A percentile compares a stretch with the other conserved stretches of the same genome.
Conservation (phyloP, 2,888 invertebrate species). For the Allolobophora icterica region DNA sequence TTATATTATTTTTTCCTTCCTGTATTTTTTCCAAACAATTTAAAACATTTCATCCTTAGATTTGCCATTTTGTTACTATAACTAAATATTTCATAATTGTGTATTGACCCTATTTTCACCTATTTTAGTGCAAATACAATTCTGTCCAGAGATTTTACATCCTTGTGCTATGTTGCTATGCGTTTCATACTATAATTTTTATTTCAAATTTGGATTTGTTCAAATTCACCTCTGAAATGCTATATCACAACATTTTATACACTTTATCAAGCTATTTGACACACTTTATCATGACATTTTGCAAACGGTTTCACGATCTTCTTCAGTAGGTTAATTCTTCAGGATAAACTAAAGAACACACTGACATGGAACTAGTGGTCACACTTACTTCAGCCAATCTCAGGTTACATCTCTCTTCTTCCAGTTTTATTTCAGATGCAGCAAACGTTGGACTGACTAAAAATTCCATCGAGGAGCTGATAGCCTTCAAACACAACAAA, state of each 20-base stretch:
- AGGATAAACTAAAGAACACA: no score
- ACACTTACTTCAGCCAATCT: conserved; percentile 18
- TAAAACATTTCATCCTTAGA: background rate
- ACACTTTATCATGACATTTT: background rate
- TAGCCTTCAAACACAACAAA: background rate
- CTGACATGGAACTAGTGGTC: background rate
- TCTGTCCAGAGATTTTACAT: no score
- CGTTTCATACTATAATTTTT: background rate
- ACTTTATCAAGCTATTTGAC: background rate
- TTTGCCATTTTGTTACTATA: background rate
- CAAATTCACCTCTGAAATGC: background rate
- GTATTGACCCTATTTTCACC: background rate
- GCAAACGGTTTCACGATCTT: background rate
- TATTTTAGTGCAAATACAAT: background rate
- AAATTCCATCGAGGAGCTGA: background rate
- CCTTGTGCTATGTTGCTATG: background rate
- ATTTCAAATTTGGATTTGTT: background rate
- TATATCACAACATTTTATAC: background rate
- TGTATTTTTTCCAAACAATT: background rate
- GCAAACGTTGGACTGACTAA: background rate
- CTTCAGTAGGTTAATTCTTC: no score
- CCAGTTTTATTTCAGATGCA: conserved; percentile 3
- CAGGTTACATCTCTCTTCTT: conserved; percentile 2
- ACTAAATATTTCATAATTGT: background rate
- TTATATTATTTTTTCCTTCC: background rate